Evolutionary conservation across 1,140 invertebrate species (phyloP), one percentile per base, ranked within the genome.

Genomic region (Caligus rogercresseyi): DNA sequence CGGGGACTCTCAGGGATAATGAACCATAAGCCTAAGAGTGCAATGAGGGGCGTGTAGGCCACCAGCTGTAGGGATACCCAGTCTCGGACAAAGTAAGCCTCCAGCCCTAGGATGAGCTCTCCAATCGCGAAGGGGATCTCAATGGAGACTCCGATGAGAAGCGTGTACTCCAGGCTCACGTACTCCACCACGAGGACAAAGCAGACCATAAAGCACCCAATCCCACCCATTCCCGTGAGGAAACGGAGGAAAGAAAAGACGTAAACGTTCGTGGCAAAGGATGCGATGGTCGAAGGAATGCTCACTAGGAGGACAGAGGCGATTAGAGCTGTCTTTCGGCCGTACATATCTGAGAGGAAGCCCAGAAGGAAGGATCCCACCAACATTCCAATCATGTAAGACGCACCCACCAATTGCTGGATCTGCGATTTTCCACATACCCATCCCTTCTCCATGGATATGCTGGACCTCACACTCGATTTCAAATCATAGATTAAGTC

Each of bases 1-100:
- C 75, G 67, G 11, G 75, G 69, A 18, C 76, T 76, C 63, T 76
- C 74, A 1, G 75, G 75, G 19, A 77, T 64, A 43, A 74, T 66
- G 53, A 73, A 72, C 20, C 14, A 67, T 57, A 24, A 15, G 16
- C 20, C 56, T 4, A 64, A 31, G 31, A 65, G 51, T 15, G 54
- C 60, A 23, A 65, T 20, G 2, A 64, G 61, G 59, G 31, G 67
- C 64, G 43, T 62, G 60, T 24, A 66, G 15, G 61, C 61, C 18
- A 63, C 66, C 16, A 67, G 53, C 63, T 73, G 69, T 15, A 73
- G 59, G 18, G 25, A 58, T 25, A 67, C 64, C 72, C 72, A 74
- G 24, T 73, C 67, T 24, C 69, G 61, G 23, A 74, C 67, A 64
- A 70, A 70, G 55, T 69, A 69, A 11, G 73, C 73, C 24, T 72